These are phyloP conservation scores for Poecilia latipinna DNA, from an alignment of 2,113 vertebrate species.

Conservation along the genomic window DNA sequence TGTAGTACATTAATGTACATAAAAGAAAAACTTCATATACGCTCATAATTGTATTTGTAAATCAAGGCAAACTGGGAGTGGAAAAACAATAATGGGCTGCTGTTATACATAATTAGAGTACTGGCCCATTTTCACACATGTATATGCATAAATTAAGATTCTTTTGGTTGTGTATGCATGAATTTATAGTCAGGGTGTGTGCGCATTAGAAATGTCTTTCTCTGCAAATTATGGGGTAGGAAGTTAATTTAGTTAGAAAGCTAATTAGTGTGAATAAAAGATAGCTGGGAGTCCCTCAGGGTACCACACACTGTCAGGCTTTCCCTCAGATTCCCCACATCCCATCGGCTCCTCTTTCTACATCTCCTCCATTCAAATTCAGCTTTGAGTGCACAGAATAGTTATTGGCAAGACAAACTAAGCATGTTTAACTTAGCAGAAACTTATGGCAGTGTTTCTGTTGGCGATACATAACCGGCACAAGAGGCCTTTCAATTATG, in stretches of 20 bases:
- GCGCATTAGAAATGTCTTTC: slow-evolving; percentile 64
- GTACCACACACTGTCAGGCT: slow-evolving; percentile 61
- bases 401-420: slow-evolving; percentile 28
- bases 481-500: background rate
- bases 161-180: slow-evolving; percentile 1
- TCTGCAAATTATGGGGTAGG: slow-evolving; percentile 68
- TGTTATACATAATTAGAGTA: slow-evolving; percentile 26
- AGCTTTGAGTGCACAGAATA: slow-evolving; percentile 31
- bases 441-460: slow-evolving; percentile 3
- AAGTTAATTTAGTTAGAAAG: slow-evolving; percentile 73
- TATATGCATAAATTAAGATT: slow-evolving; percentile 33
- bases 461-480: background rate
- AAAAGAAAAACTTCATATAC: background rate
- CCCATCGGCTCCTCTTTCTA: background rate
- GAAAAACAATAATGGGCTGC: slow-evolving; percentile 33
- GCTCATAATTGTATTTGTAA: slow-evolving; percentile 9
- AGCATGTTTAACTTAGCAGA: slow-evolving; percentile 8
- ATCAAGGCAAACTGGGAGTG: slow-evolving; percentile 25
- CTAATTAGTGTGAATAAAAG: slow-evolving; percentile 79
- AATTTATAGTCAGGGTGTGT: slow-evolving; percentile 22
- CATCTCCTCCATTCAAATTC: slow-evolving; percentile 39
- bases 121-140: slow-evolving; percentile 21
- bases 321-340: slow-evolving; percentile 43
- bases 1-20: background rate
- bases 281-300: slow-evolving; percentile 66